phyloP scores from a whole-genome alignment of 2,888 invertebrate species.

The Microctonus hyperodae region DNA sequence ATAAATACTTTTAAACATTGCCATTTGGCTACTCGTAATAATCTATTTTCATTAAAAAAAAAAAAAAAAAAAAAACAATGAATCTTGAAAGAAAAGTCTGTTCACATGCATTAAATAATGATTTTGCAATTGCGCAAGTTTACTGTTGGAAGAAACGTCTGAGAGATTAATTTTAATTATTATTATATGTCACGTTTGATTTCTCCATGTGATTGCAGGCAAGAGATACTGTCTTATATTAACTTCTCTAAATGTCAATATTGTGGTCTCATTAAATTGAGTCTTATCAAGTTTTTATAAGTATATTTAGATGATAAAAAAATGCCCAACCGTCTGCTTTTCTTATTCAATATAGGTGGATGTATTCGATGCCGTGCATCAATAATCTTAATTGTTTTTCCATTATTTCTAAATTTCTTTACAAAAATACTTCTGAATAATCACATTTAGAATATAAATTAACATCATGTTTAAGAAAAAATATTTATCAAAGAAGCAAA shows the following conservation, averaged over 20 bases:
- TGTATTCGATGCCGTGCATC: background rate
- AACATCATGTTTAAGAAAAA: no score
- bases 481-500: no score
- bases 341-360: slow-evolving; percentile 10
- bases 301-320: slow-evolving; percentile 7
- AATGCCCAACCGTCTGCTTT: slow-evolving; percentile 23
- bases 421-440: no score
- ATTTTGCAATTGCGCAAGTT: background rate
- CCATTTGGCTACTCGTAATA: no score
- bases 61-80: background rate
- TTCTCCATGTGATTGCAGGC: slow-evolving; percentile 60
- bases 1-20: background rate
- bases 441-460: no score
- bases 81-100: background rate
- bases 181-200: slow-evolving; percentile 46
- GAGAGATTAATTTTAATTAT: slow-evolving; percentile 13
- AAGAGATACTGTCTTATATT: slow-evolving; percentile 51
- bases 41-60: background rate
- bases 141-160: background rate
- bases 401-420: background rate
- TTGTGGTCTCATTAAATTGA: background rate
- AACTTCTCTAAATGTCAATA: slow-evolving; percentile 20
- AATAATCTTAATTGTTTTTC: background rate
- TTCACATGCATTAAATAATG: background rate
- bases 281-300: slow-evolving; percentile 3